phyloP scores from a whole-genome alignment of 1,140 invertebrate species.

The Homalodisca vitripennis region DNA sequence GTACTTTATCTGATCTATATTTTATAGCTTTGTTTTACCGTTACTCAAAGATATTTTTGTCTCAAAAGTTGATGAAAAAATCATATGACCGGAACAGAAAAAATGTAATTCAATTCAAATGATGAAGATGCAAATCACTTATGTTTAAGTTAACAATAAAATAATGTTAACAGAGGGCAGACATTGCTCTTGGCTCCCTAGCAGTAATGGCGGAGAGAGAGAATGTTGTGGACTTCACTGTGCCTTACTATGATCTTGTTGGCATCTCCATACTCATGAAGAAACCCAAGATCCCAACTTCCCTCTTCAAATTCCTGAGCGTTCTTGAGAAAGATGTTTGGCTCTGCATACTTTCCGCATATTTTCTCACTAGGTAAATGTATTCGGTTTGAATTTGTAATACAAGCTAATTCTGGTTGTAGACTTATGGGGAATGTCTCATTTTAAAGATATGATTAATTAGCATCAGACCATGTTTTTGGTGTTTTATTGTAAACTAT shows the following conservation, averaged over 20 bases:
- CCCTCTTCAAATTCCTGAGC: slow-evolving; percentile 95
- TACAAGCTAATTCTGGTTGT: too few species aligned
- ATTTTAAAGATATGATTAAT: too few species aligned
- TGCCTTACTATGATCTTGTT: slow-evolving; percentile 93
- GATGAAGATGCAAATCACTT: too few species aligned
- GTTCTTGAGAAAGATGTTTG: slow-evolving; percentile 95
- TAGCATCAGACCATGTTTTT: too few species aligned
- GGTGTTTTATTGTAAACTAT: too few species aligned
- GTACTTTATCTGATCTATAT: too few species aligned
- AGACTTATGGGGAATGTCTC: too few species aligned
- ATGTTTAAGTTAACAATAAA: not conserved
- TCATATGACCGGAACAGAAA: not conserved
- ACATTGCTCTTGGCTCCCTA: slow-evolving; percentile 84
- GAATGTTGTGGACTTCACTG: slow-evolving; percentile 92
- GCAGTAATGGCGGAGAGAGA: slow-evolving; percentile 94
- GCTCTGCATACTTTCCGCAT: slow-evolving; percentile 93
- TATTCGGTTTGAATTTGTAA: too few species aligned
- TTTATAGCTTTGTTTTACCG: too few species aligned
- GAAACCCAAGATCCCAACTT: slow-evolving; percentile 74
- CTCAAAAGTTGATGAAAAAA: not conserved
- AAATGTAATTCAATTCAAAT: too few species aligned
- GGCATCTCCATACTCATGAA: slow-evolving; percentile 92
- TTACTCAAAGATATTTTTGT: too few species aligned
- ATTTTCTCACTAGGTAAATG: slow-evolving; percentile 87
- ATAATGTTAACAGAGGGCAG: slow-evolving; percentile 64